These are phyloP conservation scores for Melanotaenia boesemani DNA, from an alignment of 2,797 vertebrate genomes.

Conservation along the genomic window DNA sequence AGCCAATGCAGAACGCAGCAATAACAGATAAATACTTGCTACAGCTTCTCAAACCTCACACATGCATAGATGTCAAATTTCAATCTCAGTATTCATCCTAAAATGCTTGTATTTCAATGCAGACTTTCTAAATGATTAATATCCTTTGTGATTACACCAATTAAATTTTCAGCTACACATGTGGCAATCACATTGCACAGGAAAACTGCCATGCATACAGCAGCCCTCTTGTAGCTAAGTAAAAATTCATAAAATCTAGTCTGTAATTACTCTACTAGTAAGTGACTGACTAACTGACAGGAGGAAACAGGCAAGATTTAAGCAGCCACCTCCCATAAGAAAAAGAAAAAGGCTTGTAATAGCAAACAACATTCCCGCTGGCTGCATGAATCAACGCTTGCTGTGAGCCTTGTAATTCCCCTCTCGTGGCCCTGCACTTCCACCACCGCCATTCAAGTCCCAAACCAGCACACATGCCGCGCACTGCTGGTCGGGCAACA, in stretches of 20 bases:
- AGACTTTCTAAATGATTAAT: conserved; percentile 34
- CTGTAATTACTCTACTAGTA: conserved; percentile 46
- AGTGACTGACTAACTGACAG: conserved; percentile 56
- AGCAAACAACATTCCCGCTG: conserved; percentile 74
- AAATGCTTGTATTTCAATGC: conserved; percentile 12
- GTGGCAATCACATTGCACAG: conserved; percentile 8
- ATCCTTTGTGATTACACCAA: conserved; percentile 28
- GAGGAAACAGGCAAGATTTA: conserved; percentile 26
- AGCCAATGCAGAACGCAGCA: conserved; percentile 1
- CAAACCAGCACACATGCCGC: conserved; percentile 57
- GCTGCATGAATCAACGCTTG: conserved; percentile 69
- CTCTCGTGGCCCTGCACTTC: conserved; percentile 47
- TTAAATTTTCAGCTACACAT: conserved; percentile 36
- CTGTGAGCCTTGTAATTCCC: conserved; percentile 62
- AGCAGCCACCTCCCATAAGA: conserved; percentile 32
- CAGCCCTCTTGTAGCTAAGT: conserved; percentile 28
- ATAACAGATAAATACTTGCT: background rate
- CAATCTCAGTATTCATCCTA: conserved; percentile 12
- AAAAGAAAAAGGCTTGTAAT: conserved; percentile 55
- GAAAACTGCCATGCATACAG: conserved; percentile 15
- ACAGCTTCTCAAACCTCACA: background rate
- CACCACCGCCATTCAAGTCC: conserved; percentile 72
- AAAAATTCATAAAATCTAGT: conserved; percentile 35
- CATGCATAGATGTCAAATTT: background rate
- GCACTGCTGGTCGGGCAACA: conserved; percentile 62